A percentile compares a stretch with the other conserved stretches of the same genome.
Evolutionary conservation across 1,140 invertebrate genomes (phyloP).

Genomic region (Drosophila ambigua): DNA sequence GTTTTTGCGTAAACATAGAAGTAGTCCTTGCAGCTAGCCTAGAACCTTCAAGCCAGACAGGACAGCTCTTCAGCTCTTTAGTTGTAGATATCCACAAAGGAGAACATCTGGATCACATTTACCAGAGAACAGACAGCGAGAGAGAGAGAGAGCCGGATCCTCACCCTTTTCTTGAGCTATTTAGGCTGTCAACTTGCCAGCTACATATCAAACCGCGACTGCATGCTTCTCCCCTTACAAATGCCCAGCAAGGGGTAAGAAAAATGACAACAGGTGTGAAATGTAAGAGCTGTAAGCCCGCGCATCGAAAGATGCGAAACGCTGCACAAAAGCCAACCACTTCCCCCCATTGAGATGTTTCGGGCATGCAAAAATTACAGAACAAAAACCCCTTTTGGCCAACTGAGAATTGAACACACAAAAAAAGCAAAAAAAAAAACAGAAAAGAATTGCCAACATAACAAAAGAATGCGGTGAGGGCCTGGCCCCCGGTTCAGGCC

Average conservation of each 20-base stretch:
- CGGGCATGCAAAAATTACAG: conserved; percentile 59
- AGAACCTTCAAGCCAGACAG: too few species aligned
- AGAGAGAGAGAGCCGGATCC: neutral
- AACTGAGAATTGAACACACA: neutral
- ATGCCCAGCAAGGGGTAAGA: conserved; percentile 28
- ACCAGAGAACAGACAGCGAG: neutral
- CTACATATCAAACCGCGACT: conserved; percentile 10
- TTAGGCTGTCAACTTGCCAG: conserved; percentile 66
- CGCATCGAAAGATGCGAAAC: conserved; percentile 13
- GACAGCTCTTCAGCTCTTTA: too few species aligned
- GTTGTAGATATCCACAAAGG: too few species aligned
- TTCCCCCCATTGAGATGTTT: conserved; percentile 55
- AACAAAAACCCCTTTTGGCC: conserved; percentile 9
- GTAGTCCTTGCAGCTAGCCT: too few species aligned
- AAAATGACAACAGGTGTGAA: conserved; percentile 73
- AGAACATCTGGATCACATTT: conserved; percentile 39
- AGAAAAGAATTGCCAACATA: conserved; percentile 67
- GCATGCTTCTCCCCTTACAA: conserved; percentile 4
- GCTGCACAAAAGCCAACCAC: conserved; percentile 39
- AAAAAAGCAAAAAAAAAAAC: conserved; percentile 19
- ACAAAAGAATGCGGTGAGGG: conserved; percentile 68
- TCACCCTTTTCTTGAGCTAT: conserved; percentile 24
- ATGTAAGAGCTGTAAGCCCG: conserved; percentile 29
- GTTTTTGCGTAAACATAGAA: too few species aligned
- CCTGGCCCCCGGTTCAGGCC: conserved; percentile 63